Conservation (phyloP, 2,797 vertebrate species). For the Eidolon dupreanum region DNA sequence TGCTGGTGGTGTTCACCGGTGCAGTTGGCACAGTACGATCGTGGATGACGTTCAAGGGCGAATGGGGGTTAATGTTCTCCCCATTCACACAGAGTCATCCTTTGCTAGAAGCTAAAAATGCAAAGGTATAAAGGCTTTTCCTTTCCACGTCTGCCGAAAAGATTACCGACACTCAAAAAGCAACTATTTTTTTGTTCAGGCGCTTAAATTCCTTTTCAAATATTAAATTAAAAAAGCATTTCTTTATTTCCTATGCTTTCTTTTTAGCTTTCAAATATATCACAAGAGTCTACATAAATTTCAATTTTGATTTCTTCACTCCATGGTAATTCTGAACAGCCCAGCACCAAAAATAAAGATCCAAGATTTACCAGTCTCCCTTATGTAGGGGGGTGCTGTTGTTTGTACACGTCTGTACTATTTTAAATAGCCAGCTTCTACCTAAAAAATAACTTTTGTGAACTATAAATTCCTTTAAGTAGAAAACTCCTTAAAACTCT, state of each 20-base stretch:
- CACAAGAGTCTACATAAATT: neutral
- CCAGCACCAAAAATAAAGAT: neutral
- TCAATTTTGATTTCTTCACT: constrained; percentile 35
- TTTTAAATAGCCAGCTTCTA: neutral
- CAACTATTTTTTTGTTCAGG: constrained; percentile 39
- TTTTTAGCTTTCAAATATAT: constrained; percentile 26
- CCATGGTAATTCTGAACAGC: neutral
- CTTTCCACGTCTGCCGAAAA: constrained; percentile 76
- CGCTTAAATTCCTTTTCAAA: constrained; percentile 72
- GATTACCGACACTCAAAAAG: constrained; percentile 70
- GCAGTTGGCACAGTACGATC: neutral
- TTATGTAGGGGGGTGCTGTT: neutral
- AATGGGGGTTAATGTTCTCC: constrained; percentile 62
- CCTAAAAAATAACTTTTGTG: neutral
- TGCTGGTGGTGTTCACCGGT: neutral
- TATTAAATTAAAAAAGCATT: neutral
- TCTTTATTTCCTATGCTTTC: constrained; percentile 59
- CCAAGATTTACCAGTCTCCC: neutral
- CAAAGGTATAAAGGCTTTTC: constrained; percentile 58
- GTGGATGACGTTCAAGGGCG: neutral
- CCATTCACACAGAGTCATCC: constrained; percentile 45
- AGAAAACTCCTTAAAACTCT: neutral
- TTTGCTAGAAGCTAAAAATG: constrained; percentile 59
- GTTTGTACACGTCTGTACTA: neutral
- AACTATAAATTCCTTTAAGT: neutral